Evolutionary conservation across 2,888 invertebrate species (phyloP), one percentile per base, ranked within the genome.

Genomic region (Stomorhina lunata): DNA sequence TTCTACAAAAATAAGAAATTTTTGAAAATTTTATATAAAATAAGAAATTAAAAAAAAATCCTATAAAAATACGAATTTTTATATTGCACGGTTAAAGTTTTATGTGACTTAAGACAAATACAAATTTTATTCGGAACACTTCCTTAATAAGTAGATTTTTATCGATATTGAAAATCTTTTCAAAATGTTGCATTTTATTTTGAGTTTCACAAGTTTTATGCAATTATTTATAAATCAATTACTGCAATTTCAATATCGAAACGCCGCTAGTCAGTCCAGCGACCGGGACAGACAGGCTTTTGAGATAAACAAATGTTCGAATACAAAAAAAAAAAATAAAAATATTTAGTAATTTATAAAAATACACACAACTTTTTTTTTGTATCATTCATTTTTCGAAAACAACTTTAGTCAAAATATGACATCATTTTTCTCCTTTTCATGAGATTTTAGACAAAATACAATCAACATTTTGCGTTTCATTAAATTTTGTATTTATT

Each of bases 191-290:
- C 75, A 66, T 57, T 50, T 65, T 17, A 63, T 22, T 32, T 55
- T 43, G 25, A 25, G 15, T 17, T 57, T 43, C 57, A 55, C 43
- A 53, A 50, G 32, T 25, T 22, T 17, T 29, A 40, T 69, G 61
- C 25, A 77, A 61, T 69, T 77, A 77, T 77, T 77, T 69, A 69
- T 53, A 69, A 77, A 77, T 77, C 61, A 77, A 77, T 77, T 77
- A 77, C 69, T 43, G 61, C 68, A 77, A n/a, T 75, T 59, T 43
- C 55, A 65, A 68, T 53, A 77, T 69, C 69, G 32, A 6, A 17
- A 9, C 15, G n/a, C 45, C 25, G 59, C 59, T 48, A 68, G 68
- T 59, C 68, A 40, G 29, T 29, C n/a, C n/a, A n/a, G n/a, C n/a
- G n/a, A n/a, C n/a, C n/a, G n/a, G n/a, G n/a, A n/a, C n/a, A n/a